A percentile compares a stretch with the other conserved stretches of the same genome.
These are phyloP conservation scores for Phyllostomus hastatus DNA, from an alignment of 2,113 vertebrate species.

Conservation along the genomic window DNA sequence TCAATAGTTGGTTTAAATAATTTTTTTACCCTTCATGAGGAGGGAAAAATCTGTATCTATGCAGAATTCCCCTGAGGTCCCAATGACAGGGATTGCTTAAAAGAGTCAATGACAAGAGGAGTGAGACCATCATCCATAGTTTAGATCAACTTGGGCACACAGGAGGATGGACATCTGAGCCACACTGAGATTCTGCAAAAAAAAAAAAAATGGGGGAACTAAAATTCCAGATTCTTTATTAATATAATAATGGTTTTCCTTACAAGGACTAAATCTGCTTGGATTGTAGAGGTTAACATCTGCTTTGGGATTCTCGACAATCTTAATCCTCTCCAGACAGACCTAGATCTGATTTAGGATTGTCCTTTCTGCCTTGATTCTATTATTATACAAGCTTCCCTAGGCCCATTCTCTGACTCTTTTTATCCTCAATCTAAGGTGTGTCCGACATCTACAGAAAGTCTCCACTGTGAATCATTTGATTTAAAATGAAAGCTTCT, in stretches of 20 bases:
- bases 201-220: neutral
- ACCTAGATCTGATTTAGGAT: neutral
- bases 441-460: neutral
- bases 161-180: too few relatives aligned
- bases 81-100: neutral
- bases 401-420: neutral
- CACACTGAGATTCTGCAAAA: neutral
- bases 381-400: neutral
- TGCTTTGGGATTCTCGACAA: too few relatives aligned
- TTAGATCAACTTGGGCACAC: neutral
- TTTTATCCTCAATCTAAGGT: neutral
- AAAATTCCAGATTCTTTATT: neutral
- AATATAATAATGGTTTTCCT: neutral
- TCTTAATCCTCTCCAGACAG: neutral
- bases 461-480: neutral
- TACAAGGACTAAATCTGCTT: neutral
- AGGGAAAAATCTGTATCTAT: neutral
- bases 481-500: conserved; percentile 19
- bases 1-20: neutral
- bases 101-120: neutral
- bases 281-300: neutral
- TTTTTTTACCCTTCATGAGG: neutral
- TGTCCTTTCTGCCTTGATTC: neutral
- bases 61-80: neutral
- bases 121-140: neutral